Percentiles rank a stretch among this genome's conserved stretches.
These are phyloP conservation scores for Thysanoteuthis rhombus DNA, from an alignment of 2,888 invertebrate genomes.

Conservation along the genomic window DNA sequence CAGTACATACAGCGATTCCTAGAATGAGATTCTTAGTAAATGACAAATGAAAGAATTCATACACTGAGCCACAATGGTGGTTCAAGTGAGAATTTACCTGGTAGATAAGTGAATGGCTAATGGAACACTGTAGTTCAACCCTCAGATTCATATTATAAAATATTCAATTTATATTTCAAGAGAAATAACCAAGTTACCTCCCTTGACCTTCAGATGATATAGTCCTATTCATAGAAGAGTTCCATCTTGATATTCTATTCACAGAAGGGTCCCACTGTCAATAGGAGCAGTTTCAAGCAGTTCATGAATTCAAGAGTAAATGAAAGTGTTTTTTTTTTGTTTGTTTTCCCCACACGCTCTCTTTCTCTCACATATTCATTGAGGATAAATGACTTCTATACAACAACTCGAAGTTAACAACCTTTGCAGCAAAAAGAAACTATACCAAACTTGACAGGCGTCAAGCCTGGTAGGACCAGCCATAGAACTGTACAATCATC, in stretches of 20 bases:
- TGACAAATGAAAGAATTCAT: slow-evolving; percentile 22
- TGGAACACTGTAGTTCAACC: background rate
- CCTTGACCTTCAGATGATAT: no score
- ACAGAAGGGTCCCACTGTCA: no score
- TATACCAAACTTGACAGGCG: background rate
- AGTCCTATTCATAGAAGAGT: no score
- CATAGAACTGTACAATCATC: slow-evolving; percentile 24
- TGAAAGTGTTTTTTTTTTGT: no score
- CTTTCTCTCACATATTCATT: background rate
- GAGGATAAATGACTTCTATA: background rate
- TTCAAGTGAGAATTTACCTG: background rate
- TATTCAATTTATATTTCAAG: no score
- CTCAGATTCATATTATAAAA: no score
- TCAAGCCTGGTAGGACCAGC: background rate
- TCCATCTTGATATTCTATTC: no score
- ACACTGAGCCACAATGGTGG: background rate
- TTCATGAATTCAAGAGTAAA: no score
- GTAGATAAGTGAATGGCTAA: background rate
- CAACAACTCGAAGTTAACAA: slow-evolving; percentile 25
- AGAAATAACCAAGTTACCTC: no score
- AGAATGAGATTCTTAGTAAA: slow-evolving; percentile 28
- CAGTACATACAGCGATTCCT: background rate
- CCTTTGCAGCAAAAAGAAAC: background rate
- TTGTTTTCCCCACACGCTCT: no score
- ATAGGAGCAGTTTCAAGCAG: no score